Percentiles rank a stretch among this genome's conserved stretches.
phyloP scores from a whole-genome alignment of 2,113 vertebrate species.

The Megalops atlanticus region DNA sequence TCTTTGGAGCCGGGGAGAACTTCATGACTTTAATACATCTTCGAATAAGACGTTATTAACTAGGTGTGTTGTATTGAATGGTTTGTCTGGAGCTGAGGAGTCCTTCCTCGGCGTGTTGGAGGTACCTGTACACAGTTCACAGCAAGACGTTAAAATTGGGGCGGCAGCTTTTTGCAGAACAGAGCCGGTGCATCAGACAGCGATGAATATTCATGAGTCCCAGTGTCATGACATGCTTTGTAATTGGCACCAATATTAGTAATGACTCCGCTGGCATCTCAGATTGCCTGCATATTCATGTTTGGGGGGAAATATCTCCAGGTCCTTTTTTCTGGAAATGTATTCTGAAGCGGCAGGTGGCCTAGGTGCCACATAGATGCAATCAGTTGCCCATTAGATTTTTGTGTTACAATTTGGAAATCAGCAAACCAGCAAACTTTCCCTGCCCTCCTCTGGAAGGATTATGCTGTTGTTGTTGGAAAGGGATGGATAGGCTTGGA shows the following conservation, averaged over 20 bases:
- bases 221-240: constrained; percentile 79
- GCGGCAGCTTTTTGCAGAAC: constrained; percentile 63
- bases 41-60: constrained; percentile 83
- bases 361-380: constrained; percentile 60
- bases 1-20: constrained; percentile 72
- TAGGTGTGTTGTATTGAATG: constrained; percentile 76
- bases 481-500: not conserved
- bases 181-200: constrained; percentile 73
- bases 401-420: constrained; percentile 52
- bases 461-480: not conserved
- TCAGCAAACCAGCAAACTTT: constrained; percentile 1
- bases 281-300: constrained; percentile 78
- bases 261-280: constrained; percentile 76
- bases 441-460: not conserved
- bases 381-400: constrained; percentile 74
- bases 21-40: constrained; percentile 82
- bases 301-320: constrained; percentile 73
- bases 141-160: constrained; percentile 78
- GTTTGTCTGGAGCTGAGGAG: constrained; percentile 74
- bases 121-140: constrained; percentile 74
- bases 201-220: constrained; percentile 82
- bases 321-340: constrained; percentile 62
- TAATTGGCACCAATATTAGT: constrained; percentile 84
- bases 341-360: constrained; percentile 78
- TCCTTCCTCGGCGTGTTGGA: constrained; percentile 71